Percentiles rank a stretch among this genome's conserved stretches.
Evolutionary conservation across 2,888 invertebrate species (phyloP).

Genomic region (Ectobius pallidus): DNA sequence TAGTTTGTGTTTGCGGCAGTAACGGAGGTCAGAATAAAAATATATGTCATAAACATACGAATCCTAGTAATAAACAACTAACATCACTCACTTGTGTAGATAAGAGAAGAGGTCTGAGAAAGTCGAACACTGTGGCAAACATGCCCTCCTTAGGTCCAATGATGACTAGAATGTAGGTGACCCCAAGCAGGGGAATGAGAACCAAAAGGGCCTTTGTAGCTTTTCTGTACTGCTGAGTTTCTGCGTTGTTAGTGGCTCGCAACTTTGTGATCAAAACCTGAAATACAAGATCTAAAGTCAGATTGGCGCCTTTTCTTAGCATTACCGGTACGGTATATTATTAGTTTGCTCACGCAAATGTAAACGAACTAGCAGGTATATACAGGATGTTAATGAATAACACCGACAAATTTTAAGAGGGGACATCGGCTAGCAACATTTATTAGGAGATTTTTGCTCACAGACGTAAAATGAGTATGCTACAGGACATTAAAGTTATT

Average conservation of each 20-base stretch:
- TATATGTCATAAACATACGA: too few relatives aligned
- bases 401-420: background rate
- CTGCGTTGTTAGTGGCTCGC: constrained; percentile 86
- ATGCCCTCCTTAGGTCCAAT: constrained; percentile 79
- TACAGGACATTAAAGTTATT: too few relatives aligned
- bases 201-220: constrained; percentile 91
- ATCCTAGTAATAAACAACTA: too few relatives aligned
- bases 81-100: constrained; percentile 80
- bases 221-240: constrained; percentile 89
- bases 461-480: too few relatives aligned
- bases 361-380: background rate
- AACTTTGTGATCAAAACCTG: constrained; percentile 93
- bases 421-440: background rate
- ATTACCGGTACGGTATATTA: background rate
- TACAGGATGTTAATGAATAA: too few relatives aligned
- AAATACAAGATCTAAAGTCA: constrained; percentile 40
- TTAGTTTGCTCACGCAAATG: background rate
- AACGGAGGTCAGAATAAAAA: too few relatives aligned
- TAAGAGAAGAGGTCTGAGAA: constrained; percentile 79
- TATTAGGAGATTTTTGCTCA: too few relatives aligned
- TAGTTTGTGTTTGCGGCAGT: too few relatives aligned
- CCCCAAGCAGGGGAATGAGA: constrained; percentile 90
- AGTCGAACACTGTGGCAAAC: constrained; percentile 76
- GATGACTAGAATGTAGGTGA: constrained; percentile 87
- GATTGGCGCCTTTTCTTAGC: background rate